Conservation (phyloP, 2,113 vertebrate genomes). For the Hemichromis elongatus region DNA sequence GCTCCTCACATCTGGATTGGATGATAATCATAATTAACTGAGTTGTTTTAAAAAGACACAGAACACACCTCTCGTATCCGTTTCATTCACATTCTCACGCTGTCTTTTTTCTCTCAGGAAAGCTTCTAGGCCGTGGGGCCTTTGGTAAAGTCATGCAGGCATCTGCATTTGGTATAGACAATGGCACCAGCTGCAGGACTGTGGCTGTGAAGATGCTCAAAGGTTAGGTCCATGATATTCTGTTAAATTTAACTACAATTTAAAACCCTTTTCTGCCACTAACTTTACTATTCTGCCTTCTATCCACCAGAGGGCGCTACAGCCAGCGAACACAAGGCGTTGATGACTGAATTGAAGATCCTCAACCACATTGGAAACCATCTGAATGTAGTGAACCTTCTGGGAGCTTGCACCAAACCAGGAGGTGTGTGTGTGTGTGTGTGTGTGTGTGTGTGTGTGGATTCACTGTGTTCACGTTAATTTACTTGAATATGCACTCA, state of each 20-base stretch:
- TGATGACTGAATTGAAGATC: slow-evolving; percentile 96
- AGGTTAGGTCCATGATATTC: slow-evolving; percentile 67
- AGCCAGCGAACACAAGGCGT: slow-evolving; percentile 88
- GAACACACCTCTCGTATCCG: slow-evolving; percentile 2
- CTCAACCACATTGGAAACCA: slow-evolving; percentile 92
- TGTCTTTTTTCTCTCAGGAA: slow-evolving; percentile 70
- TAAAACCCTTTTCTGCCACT: neutral
- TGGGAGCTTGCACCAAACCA: slow-evolving; percentile 86
- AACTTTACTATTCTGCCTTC: neutral
- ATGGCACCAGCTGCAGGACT: slow-evolving; percentile 79
- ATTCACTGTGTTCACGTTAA: neutral
- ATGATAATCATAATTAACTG: slow-evolving; percentile 35
- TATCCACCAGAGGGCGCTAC: slow-evolving; percentile 88
- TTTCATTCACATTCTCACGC: neutral
- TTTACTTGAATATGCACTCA: neutral
- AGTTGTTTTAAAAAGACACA: slow-evolving; percentile 3
- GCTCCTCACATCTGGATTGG: slow-evolving; percentile 8
- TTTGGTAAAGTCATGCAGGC: slow-evolving; percentile 94
- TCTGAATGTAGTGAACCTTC: slow-evolving; percentile 91
- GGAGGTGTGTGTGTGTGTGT: slow-evolving; percentile 75
- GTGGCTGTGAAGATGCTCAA: slow-evolving; percentile 98
- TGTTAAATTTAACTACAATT: neutral
- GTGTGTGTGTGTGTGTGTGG: neutral
- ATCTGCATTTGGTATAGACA: slow-evolving; percentile 87
- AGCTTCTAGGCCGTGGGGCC: slow-evolving; percentile 87